phyloP scores from a whole-genome alignment of 2,888 invertebrate genomes.

The Polydrusus tereticollis region DNA sequence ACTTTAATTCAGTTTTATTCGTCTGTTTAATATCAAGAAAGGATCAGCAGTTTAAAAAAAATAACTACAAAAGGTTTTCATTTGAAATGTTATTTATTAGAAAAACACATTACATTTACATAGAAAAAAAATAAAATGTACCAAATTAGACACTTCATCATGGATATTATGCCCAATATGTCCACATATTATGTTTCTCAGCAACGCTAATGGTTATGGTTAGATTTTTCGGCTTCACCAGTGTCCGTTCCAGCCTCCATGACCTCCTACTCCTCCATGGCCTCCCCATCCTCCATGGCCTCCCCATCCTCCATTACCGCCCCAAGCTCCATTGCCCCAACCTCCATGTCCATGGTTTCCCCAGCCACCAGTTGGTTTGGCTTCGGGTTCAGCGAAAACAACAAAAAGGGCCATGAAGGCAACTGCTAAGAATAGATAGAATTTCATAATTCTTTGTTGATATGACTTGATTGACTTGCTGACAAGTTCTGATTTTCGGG shows the following conservation, averaged over 20 bases:
- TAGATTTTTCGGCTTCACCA: background rate
- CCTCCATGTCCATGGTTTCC: constrained; percentile 33
- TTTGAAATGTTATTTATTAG: background rate
- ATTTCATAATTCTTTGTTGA: constrained; percentile 45
- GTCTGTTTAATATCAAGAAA: no score
- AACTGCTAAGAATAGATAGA: constrained; percentile 49
- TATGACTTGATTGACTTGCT: constrained; percentile 2
- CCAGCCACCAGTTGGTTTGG: constrained; percentile 21
- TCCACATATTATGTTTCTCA: constrained; percentile 25
- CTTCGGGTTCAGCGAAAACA: constrained; percentile 37
- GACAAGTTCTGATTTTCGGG: constrained; percentile 13
- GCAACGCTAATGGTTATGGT: background rate
- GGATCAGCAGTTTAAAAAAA: no score
- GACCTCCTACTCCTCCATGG: background rate
- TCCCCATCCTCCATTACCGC: constrained; percentile 21
- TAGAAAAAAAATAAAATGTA: constrained; percentile 16
- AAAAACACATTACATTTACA: constrained; percentile 1
- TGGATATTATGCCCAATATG: background rate
- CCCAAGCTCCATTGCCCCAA: background rate
- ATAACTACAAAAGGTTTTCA: no score
- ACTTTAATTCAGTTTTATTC: no score
- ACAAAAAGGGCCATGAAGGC: constrained; percentile 50
- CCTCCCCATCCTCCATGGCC: constrained; percentile 1
- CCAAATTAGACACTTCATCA: background rate
- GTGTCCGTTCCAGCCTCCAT: background rate